Conservation (phyloP, 2,888 invertebrate species). For the Brenthis hecate region DNA sequence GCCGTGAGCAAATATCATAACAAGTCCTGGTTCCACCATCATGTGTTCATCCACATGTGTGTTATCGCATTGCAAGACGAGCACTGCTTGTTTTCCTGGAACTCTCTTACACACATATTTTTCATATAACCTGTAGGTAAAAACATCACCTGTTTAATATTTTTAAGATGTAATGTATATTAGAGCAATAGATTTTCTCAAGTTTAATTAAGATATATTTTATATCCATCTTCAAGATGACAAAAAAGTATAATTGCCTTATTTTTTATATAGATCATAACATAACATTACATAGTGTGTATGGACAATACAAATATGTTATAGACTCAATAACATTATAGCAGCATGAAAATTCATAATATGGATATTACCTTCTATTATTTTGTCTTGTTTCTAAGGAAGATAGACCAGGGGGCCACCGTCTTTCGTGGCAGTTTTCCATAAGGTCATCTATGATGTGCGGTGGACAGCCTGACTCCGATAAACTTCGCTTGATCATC, state of each 20-base stretch:
- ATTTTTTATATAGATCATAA: too few species aligned
- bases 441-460: conserved; percentile 96
- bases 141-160: background rate
- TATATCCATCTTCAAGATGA: too few species aligned
- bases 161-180: too few species aligned
- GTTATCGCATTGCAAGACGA: conserved; percentile 97
- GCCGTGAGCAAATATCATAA: conserved; percentile 99
- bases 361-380: conserved; percentile 87
- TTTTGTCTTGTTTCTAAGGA: conserved; percentile 96
- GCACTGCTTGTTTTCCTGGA: conserved; percentile 97
- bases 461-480: conserved; percentile 96
- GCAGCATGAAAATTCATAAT: too few species aligned
- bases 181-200: background rate
- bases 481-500: conserved; percentile 95
- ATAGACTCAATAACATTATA: too few species aligned
- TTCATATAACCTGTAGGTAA: conserved; percentile 86
- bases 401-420: conserved; percentile 96
- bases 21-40: conserved; percentile 97
- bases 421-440: conserved; percentile 98
- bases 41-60: conserved; percentile 97
- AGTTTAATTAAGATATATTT: background rate
- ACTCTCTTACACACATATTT: conserved; percentile 97
- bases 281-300: too few species aligned
- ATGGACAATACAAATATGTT: too few species aligned
- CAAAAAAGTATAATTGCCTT: too few species aligned